Evolutionary conservation across 2,797 vertebrate genomes (phyloP), one percentile per base, ranked within the genome.

Genomic region (Danio tinwini): DNA sequence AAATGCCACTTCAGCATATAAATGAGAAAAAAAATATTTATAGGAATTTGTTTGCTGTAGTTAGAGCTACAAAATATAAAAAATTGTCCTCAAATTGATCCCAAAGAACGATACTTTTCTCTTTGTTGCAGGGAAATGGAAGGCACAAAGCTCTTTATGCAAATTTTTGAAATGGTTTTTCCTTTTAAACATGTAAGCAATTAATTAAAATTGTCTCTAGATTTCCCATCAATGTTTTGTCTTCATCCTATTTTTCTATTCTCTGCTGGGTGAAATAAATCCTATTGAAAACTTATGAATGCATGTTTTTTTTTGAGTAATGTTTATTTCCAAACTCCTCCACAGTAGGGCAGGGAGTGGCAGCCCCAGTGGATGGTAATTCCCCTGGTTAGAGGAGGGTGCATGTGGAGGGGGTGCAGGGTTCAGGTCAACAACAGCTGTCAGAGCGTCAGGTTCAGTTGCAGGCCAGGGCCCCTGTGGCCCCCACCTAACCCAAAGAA

Each of bases 161-260:
- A 94, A 93, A 92, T 93, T 88, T 92, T 91, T 91, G 82, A 90
- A 91, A 92, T 91, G 85, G 81, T 91, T 91, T 88, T 88, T 87
- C 78, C 87, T 85, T 89, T 89, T 80, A 84, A 83, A 85, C 81
- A 91, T 87, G 81, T 90, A 92, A 93, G 90, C 92, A 93, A 91
- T 92, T 77, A 90, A 93, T 93, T 93, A 89, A 94, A 88, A 92
- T 87, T 85, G 89, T 92, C 89, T 93, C 88, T 94, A 94, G 92
- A 93, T 93, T 94, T 93, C 92, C 91, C 91, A 91, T 92, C 89
- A 85, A 91, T 88, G 90, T 91, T 93, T 92, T 92, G 92, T 93
- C 90, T 92, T 93, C 89, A 93, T 93, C 92, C 92, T 94, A 93
- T 94, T 94, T 94, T 93, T 94, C 90, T 92, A 93, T 94, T 94